Percentiles rank a stretch among this genome's conserved stretches.
Conservation (phyloP, 2,888 invertebrate genomes). For the Bimastos eiseni region DNA sequence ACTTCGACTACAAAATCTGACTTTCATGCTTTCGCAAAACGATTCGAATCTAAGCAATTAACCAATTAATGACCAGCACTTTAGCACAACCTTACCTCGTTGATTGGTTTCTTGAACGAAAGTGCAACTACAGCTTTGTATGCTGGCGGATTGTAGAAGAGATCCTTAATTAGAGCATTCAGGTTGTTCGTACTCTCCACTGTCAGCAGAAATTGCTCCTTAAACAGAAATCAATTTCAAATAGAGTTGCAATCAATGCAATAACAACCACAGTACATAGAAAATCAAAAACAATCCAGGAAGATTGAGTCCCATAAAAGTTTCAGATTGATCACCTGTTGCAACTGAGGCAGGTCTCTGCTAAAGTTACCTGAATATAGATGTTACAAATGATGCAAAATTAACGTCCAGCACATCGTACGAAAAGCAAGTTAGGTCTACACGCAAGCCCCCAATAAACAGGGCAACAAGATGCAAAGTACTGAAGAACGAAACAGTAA, state of each 20-base stretch:
- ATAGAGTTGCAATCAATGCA: not conserved
- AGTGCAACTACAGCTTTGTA: slow-evolving; percentile 71
- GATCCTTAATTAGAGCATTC: slow-evolving; percentile 85
- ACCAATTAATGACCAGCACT: not conserved
- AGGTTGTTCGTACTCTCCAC: slow-evolving; percentile 89
- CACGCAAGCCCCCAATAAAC: not conserved
- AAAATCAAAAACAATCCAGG: not conserved
- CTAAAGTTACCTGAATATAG: too few species aligned
- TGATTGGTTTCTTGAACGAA: slow-evolving; percentile 56
- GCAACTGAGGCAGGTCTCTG: not conserved
- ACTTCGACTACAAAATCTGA: not conserved
- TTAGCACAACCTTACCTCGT: not conserved
- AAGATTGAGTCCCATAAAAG: not conserved
- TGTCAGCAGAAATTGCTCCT: slow-evolving; percentile 66
- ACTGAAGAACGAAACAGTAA: not conserved
- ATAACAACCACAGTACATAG: not conserved
- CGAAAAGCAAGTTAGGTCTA: not conserved
- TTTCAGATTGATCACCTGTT: not conserved
- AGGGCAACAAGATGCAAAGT: not conserved
- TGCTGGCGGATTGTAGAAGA: slow-evolving; percentile 90
- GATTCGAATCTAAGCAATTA: not conserved
- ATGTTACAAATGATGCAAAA: not conserved
- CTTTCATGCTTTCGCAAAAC: not conserved
- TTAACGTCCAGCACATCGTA: not conserved
- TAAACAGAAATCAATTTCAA: not conserved